These are phyloP conservation scores for Hepsetus odoe DNA, from an alignment of 2,113 vertebrate species.

Conservation along the genomic window DNA sequence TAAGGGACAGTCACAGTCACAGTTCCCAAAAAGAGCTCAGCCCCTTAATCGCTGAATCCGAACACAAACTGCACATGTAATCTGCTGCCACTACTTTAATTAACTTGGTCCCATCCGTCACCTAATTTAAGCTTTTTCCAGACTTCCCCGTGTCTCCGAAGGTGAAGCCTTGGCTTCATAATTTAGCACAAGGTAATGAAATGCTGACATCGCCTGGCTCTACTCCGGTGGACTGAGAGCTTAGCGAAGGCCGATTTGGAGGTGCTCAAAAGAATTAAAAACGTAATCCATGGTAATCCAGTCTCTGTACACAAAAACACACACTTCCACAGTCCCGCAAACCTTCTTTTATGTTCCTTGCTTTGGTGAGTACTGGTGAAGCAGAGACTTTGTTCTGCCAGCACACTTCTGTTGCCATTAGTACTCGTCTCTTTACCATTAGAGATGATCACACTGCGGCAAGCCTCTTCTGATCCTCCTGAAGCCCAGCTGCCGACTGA, in stretches of 20 bases:
- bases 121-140: not conserved
- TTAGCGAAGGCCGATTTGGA: not conserved
- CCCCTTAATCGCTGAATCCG: not conserved
- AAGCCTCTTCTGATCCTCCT: not conserved
- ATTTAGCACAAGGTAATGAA: not conserved
- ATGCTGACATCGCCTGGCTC: conserved; percentile 1
- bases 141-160: no score
- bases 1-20: not conserved
- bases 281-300: conserved; percentile 11
- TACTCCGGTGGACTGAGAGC: not conserved
- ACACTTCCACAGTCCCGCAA: not conserved
- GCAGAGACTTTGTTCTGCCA: not conserved
- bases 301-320: not conserved
- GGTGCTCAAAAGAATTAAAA: conserved; percentile 18
- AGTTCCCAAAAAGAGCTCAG: not conserved
- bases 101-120: not conserved
- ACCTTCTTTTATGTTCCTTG: not conserved
- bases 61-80: not conserved
- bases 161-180: not conserved
- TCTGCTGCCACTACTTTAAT: not conserved
- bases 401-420: not conserved
- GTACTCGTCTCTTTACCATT: not conserved
- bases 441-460: not conserved
- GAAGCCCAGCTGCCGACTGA: not conserved
- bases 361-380: not conserved